phyloP scores from a whole-genome alignment of 1,140 invertebrate genomes.

The Drosophila oshimai region DNA sequence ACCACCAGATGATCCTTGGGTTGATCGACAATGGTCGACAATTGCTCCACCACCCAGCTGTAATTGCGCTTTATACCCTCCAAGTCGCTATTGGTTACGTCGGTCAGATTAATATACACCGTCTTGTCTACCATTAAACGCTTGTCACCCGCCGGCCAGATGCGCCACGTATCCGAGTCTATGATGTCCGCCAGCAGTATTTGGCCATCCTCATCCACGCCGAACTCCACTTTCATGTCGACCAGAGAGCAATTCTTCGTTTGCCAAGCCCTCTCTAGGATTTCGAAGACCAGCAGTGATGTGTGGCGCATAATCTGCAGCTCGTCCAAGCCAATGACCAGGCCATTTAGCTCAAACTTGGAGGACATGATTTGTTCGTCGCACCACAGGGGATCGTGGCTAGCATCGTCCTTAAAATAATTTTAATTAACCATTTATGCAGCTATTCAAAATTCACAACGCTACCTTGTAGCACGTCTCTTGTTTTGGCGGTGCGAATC shows the following conservation, averaged over 20 bases:
- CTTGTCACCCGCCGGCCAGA: slow-evolving; percentile 98
- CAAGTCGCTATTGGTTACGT: slow-evolving; percentile 92
- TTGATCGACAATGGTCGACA: slow-evolving; percentile 88
- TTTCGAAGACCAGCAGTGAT: slow-evolving; percentile 94
- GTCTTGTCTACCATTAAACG: slow-evolving; percentile 99
- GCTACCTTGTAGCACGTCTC: no score
- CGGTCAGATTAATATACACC: slow-evolving; percentile 95
- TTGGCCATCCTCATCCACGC: slow-evolving; percentile 90
- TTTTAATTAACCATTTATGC: no score
- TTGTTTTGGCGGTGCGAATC: slow-evolving; percentile 88
- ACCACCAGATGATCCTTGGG: slow-evolving; percentile 88
- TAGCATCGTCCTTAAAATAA: slow-evolving; percentile 98
- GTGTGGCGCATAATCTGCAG: slow-evolving; percentile 94
- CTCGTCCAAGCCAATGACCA: slow-evolving; percentile 90
- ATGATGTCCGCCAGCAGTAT: slow-evolving; percentile 97
- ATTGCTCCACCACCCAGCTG: slow-evolving; percentile 93
- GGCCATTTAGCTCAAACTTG: slow-evolving; percentile 89
- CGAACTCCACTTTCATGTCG: slow-evolving; percentile 99
- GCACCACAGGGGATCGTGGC: slow-evolving; percentile 99
- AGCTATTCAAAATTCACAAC: no score
- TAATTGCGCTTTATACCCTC: slow-evolving; percentile 96
- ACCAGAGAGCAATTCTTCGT: slow-evolving; percentile 94
- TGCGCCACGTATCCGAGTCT: slow-evolving; percentile 98
- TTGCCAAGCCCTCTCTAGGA: slow-evolving; percentile 96
- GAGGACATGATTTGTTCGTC: slow-evolving; percentile 95